Evolutionary conservation across 2,888 invertebrate species (phyloP), one percentile per base, ranked within the genome.

Genomic region (Xanthostigma xanthostigma): DNA sequence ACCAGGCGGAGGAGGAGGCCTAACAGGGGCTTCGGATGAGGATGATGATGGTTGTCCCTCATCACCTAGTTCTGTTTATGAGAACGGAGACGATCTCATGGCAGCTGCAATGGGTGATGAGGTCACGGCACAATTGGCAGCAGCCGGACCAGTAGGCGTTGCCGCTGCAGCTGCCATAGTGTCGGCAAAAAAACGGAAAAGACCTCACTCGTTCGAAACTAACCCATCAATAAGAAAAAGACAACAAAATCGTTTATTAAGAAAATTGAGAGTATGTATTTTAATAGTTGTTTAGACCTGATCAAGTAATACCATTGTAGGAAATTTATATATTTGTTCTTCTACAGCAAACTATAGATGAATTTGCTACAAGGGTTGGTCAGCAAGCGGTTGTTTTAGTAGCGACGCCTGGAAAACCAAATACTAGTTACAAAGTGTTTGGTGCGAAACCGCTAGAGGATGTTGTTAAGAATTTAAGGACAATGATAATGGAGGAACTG

Each of bases 161-260:
- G 95, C 95, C 14, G 95, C 95, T 4, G 95, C 95, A 4, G 94
- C 95, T 41, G 95, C 95, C 41, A 95, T 95, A 58, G 90, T 91
- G 17, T 93, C 94, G 4, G 90, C 92, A 1, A 94, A 94, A 68
- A 95, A 95, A 64, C 77, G 93, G 60, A 94, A 94, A 72, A 72
- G 94, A 58, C 92, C 93, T 39, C 94, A 95, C 71, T 88, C 91
- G 50, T 95, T 95, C 67, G 95, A 96, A 71, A 94, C 94, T 46
- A 95, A 95, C 73, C 95, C 95, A 2, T 94, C 94, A 38, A 92
- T 94, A 56, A 74, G 95, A 59, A 95, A 95, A 69, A 74, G 95
- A 46, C 95, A 95, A 67, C 95, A 95, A 68, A 95, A 95, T 63
- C 77, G 95, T 61, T 72, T 96, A 53, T 72, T 95, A 49, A 76